Evolutionary conservation across 2,888 invertebrate species (phyloP).

Genomic region (Eilema sororculum): DNA sequence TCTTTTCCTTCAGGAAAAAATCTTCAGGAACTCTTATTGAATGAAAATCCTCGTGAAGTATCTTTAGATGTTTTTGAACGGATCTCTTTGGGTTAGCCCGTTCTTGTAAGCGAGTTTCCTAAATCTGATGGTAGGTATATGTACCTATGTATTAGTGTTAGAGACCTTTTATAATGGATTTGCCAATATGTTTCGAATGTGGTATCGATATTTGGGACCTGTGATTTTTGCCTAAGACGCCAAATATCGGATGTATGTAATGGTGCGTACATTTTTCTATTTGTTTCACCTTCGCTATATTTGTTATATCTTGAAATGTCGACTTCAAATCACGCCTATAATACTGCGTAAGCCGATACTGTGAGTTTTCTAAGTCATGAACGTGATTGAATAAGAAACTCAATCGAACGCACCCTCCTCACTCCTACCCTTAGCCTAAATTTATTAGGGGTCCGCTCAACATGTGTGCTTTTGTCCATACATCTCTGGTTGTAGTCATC

Average conservation of each 20-base stretch:
- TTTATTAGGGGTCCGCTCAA: too few relatives aligned
- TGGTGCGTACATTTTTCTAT: background rate
- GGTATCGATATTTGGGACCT: too few relatives aligned
- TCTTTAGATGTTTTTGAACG: constrained; percentile 43
- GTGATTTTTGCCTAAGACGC: background rate
- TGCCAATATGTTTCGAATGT: background rate
- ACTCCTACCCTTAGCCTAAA: too few relatives aligned
- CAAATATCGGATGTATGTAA: background rate
- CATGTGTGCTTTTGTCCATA: too few relatives aligned
- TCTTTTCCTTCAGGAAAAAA: constrained; percentile 35
- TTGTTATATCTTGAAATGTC: background rate
- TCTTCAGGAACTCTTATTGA: constrained; percentile 42
- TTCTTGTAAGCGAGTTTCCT: constrained; percentile 37
- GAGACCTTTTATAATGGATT: constrained; percentile 2
- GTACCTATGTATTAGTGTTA: constrained; percentile 20
- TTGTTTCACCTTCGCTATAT: background rate
- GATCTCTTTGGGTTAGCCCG: constrained; percentile 25
- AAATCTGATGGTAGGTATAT: constrained; percentile 30
- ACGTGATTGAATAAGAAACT: too few relatives aligned
- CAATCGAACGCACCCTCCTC: too few relatives aligned
- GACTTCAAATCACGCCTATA: background rate
- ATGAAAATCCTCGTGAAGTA: constrained; percentile 49
- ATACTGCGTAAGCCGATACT: background rate
- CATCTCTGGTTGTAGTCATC: too few relatives aligned
- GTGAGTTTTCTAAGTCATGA: too few relatives aligned